Percentiles rank a stretch among this genome's conserved stretches.
Conservation (phyloP, 1,140 invertebrate genomes). For the Drosophila willistoni region DNA sequence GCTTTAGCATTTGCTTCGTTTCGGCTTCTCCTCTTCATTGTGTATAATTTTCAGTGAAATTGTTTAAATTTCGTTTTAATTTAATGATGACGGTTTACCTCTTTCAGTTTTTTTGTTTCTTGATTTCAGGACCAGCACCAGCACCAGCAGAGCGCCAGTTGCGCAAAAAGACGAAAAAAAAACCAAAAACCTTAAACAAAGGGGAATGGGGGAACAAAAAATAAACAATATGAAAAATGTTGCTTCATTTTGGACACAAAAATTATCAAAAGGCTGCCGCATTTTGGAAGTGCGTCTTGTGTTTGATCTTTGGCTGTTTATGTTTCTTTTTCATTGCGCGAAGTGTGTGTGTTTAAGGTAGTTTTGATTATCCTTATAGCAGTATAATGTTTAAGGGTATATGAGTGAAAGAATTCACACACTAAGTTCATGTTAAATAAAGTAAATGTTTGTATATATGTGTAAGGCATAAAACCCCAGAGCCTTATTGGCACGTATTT, state of each 20-base stretch:
- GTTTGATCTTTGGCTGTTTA: constrained; percentile 67
- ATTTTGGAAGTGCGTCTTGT: constrained; percentile 60
- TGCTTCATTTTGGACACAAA: constrained; percentile 53
- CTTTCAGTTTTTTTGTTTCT: constrained; percentile 12
- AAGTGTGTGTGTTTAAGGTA: constrained; percentile 9
- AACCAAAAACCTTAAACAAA: constrained; percentile 10
- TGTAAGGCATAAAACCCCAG: no score
- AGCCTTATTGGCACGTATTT: no score
- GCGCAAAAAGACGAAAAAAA: constrained; percentile 47
- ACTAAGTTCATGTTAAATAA: no score
- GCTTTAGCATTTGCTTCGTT: constrained; percentile 11
- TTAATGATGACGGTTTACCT: constrained; percentile 68
- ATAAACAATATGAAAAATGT: constrained; percentile 76
- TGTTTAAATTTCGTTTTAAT: constrained; percentile 83
- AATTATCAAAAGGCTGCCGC: constrained; percentile 79
- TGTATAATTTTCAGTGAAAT: constrained; percentile 82
- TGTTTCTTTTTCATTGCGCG: constrained; percentile 20
- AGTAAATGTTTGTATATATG: no score
- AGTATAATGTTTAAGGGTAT: background rate
- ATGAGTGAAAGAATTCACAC: background rate
- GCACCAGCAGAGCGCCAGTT: constrained; percentile 67
- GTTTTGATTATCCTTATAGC: background rate
- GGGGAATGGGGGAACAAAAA: constrained; percentile 31
- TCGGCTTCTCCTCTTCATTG: constrained; percentile 59
- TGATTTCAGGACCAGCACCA: constrained; percentile 14